Conservation (phyloP, 2,113 vertebrate genomes). For the Prionailurus viverrinus region DNA sequence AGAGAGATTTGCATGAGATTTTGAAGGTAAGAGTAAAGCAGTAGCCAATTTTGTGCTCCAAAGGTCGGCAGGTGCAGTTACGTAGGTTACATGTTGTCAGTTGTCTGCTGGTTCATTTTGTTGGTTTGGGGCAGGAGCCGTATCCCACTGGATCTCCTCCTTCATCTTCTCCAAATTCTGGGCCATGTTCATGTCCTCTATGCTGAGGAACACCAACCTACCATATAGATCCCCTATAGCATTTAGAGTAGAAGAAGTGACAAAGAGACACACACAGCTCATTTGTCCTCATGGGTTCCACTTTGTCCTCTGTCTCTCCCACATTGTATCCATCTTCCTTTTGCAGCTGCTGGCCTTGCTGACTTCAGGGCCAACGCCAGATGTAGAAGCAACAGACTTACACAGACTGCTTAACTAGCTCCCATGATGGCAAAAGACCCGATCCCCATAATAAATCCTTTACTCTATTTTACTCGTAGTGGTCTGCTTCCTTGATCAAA, state of each 20-base stretch:
- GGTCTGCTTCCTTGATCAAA: conserved; percentile 9
- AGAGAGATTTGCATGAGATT: neutral
- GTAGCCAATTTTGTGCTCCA: neutral
- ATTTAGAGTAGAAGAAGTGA: neutral
- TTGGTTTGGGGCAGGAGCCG: neutral
- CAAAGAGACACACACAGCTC: neutral
- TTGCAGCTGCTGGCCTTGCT: neutral
- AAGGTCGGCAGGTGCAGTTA: neutral
- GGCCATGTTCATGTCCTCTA: neutral
- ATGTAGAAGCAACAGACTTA: neutral
- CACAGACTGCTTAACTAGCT: neutral
- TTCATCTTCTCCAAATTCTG: neutral
- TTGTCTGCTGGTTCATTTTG: neutral
- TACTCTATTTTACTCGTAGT: neutral
- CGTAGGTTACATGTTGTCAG: neutral
- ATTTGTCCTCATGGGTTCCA: neutral
- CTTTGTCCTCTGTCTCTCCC: neutral
- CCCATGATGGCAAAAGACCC: neutral
- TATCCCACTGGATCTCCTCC: neutral
- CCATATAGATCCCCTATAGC: neutral
- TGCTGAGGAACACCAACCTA: neutral
- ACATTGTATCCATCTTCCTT: neutral
- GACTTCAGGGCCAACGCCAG: neutral
- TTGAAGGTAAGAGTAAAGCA: neutral
- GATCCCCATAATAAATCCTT: neutral